Percentiles rank a stretch among this genome's conserved stretches.
Conservation (phyloP, 2,888 invertebrate genomes). For the Serrognathus titanus region DNA sequence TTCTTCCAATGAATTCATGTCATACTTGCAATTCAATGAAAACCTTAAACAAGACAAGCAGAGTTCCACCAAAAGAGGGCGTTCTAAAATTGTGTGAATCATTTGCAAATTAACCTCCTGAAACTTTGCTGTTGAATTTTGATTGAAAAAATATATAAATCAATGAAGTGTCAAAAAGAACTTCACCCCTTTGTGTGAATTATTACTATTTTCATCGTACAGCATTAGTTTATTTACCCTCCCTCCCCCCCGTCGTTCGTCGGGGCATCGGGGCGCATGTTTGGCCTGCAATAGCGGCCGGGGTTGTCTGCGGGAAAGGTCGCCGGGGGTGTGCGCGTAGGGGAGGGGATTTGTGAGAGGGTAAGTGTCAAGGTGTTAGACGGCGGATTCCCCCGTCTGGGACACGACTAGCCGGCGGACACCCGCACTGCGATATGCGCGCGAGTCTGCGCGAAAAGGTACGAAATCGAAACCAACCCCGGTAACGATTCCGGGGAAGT, state of each 20-base stretch:
- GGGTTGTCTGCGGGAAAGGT: slow-evolving; percentile 7
- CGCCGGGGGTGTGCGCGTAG: not conserved
- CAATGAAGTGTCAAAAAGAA: not conserved
- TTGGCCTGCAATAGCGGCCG: slow-evolving; percentile 18
- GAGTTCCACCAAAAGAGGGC: no score
- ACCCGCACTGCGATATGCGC: slow-evolving; percentile 28
- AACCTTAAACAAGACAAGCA: no score
- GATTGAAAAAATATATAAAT: not conserved
- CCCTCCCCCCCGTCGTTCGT: not conserved
- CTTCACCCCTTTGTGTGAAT: not conserved
- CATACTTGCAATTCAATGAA: no score
- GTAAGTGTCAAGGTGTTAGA: slow-evolving; percentile 25
- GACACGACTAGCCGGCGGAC: slow-evolving; percentile 37
- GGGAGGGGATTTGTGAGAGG: slow-evolving; percentile 10
- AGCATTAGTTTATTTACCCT: no score
- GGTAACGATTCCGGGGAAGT: not conserved
- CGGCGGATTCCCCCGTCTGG: slow-evolving; percentile 39
- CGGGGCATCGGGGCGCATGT: slow-evolving; percentile 16
- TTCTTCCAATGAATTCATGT: no score
- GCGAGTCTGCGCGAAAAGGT: slow-evolving; percentile 4
- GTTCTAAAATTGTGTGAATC: no score
- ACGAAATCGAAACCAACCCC: slow-evolving; percentile 1
- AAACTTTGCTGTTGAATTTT: no score
- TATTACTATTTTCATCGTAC: no score
- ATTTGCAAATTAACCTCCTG: no score